Evolutionary conservation across 2,113 vertebrate genomes (phyloP), one percentile per base, ranked within the genome.

Genomic region (Hemichromis elongatus): DNA sequence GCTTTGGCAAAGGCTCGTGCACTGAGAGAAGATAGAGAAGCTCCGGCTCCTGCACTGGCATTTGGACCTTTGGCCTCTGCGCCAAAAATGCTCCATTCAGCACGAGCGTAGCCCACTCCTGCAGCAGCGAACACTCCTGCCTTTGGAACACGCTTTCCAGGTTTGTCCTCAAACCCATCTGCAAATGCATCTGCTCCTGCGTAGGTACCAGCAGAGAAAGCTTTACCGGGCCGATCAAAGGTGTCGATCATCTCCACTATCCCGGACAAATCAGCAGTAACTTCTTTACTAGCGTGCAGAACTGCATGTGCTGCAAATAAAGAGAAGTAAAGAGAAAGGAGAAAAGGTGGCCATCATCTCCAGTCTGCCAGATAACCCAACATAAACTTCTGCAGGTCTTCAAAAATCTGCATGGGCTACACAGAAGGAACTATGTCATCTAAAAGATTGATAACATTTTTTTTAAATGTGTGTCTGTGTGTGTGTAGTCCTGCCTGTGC

Each of bases 161-260:
- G 13, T 85, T 86, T 40, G 0, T 78, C 2, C 2, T 53, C 7
- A 19, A 11, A 14, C 26, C 54, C 21, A 0, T 56, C 6, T 0
- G 54, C 54, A 56, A 0, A 6, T 35, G 0, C 19, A 2, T 2
- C 1, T n/a, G 42, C 73, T 1, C 1, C 45, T 3, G 77, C 5
- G 0, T 1, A 10, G 2, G 42, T 0, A 5, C 3, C 12, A 14
- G 0, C 0, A 6, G 56, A 5, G 19, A 1, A 53, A 0, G 78
- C 19, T 0, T 28, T 5, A 16, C 2, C 40, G 3, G 55, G 81
- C 8, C 81, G 56, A 26, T 89, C 57, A 35, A 18, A 10, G 6
- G 4, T 81, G 3, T 89, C 7, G 2, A 54, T 35, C 28, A 70
- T 24, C 2, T 66, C 37, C 16, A 75, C 2, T 1, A 16, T 0